Percentiles rank a stretch among this genome's conserved stretches.
These are phyloP conservation scores for Amblyornis subalaris DNA, from an alignment of 2,113 vertebrate genomes.

Conservation along the genomic window DNA sequence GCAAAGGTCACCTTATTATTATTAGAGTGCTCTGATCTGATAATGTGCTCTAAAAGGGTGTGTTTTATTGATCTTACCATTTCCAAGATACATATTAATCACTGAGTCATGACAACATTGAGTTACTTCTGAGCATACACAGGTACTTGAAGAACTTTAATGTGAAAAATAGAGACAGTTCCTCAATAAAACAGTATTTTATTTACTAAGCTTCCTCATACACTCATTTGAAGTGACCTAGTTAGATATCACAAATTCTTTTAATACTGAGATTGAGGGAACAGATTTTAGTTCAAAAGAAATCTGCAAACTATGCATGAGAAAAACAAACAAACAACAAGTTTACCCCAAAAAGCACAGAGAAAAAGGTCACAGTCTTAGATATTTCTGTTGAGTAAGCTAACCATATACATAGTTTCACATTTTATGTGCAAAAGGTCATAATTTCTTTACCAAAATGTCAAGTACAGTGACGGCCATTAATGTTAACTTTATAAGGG, in stretches of 20 bases:
- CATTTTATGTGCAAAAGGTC: not conserved
- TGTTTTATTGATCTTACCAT: conserved; percentile 1
- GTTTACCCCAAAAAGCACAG: not conserved
- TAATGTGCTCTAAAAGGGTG: not conserved
- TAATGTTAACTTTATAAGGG: not conserved
- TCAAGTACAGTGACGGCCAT: not conserved
- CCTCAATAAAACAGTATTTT: not conserved
- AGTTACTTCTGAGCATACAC: not conserved
- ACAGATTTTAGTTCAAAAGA: not conserved
- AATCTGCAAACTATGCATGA: not conserved
- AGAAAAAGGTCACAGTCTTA: not conserved
- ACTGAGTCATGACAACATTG: not conserved
- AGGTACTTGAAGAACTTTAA: not conserved
- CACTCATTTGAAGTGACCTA: not conserved
- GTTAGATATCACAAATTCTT: not conserved
- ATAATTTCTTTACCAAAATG: not conserved
- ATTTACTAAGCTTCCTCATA: not conserved
- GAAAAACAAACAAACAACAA: not conserved
- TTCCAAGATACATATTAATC: not conserved
- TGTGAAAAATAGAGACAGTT: not conserved
- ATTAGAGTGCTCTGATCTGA: not conserved
- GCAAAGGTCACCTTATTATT: conserved; percentile 4
- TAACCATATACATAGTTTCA: not conserved
- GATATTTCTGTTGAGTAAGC: not conserved
- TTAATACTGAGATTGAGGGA: not conserved